Conservation (phyloP, 2,888 invertebrate genomes). For the Stenchaetothrips biformis region DNA sequence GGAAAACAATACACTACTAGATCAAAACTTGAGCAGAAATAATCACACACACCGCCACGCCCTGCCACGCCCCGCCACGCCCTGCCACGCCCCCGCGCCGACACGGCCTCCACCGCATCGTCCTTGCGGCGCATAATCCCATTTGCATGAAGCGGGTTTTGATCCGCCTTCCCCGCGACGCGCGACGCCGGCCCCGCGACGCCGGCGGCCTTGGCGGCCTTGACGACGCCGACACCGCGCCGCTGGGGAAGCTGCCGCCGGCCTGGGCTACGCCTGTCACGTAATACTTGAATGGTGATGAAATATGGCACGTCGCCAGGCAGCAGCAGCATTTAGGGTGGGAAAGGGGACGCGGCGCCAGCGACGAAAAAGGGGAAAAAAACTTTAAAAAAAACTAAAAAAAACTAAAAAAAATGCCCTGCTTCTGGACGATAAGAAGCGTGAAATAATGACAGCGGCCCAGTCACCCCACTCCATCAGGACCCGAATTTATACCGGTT, state of each 20-base stretch:
- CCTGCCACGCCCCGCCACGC: not conserved
- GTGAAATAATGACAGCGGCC: slow-evolving; percentile 5
- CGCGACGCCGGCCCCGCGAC: no score
- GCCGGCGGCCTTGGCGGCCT: no score
- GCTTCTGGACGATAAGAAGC: not conserved
- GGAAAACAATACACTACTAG: not conserved
- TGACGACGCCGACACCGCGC: not conserved
- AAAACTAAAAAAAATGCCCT: not conserved
- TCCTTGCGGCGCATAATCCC: no score
- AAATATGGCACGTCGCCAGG: not conserved
- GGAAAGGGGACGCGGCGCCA: no score
- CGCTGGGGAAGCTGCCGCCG: not conserved
- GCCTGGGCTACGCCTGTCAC: not conserved
- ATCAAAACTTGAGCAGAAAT: slow-evolving; percentile 1
- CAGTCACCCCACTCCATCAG: not conserved
- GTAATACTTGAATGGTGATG: slow-evolving; percentile 17
- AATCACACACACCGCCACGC: not conserved
- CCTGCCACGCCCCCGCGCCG: not conserved
- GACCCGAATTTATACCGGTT: not conserved
- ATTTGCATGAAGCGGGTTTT: no score
- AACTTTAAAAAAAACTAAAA: no score
- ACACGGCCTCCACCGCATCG: no score
- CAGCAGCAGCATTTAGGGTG: not conserved
- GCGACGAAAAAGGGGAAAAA: no score
- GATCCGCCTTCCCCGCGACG: no score